Evolutionary conservation across 2,888 invertebrate species (phyloP).

Genomic region (Eupithecia subfuscata): DNA sequence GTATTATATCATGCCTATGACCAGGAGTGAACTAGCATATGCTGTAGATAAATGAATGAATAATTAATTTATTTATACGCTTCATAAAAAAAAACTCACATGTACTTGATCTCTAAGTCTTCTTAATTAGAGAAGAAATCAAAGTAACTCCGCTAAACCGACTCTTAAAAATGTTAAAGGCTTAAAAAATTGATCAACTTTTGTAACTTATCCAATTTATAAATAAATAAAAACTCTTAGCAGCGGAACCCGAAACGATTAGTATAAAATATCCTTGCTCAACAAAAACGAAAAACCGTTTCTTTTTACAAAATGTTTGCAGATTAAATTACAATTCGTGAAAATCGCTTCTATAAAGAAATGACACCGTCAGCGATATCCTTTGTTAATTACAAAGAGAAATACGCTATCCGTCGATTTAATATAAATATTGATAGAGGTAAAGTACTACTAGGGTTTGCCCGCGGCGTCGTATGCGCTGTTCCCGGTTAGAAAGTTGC

Average conservation of each 20-base stretch:
- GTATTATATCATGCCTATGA: too few relatives aligned
- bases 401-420: constrained; percentile 23
- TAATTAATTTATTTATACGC: background rate
- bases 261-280: constrained; percentile 25
- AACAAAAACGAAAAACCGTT: constrained; percentile 23
- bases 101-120: background rate
- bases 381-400: constrained; percentile 67
- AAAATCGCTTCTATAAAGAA: constrained; percentile 66
- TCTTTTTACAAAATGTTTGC: constrained; percentile 30
- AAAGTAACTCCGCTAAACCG: background rate
- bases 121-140: constrained; percentile 4
- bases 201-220: constrained; percentile 15
- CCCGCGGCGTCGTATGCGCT: too few relatives aligned
- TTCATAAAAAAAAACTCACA: background rate
- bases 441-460: background rate
- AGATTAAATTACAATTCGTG: constrained; percentile 38
- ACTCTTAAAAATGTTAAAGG: constrained; percentile 10
- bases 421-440: constrained; percentile 3
- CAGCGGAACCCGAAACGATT: constrained; percentile 21
- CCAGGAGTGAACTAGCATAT: background rate
- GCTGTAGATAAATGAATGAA: background rate
- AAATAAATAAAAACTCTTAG: constrained; percentile 14
- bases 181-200: constrained; percentile 13
- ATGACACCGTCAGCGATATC: constrained; percentile 57
- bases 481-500: too few relatives aligned